Conservation (phyloP, 2,888 invertebrate species). For the Ceriagrion tenellum region DNA sequence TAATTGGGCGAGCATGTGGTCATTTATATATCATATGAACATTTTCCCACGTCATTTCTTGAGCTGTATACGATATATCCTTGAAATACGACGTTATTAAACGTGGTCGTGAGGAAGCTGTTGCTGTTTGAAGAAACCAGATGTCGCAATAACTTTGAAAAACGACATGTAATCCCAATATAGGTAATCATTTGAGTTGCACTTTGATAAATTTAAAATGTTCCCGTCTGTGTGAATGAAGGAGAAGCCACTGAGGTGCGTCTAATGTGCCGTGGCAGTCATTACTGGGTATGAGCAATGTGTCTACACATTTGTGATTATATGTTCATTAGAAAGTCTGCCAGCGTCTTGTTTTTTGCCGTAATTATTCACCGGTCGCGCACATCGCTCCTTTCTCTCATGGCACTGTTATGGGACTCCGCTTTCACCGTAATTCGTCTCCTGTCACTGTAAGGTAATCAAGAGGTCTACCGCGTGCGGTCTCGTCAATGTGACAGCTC, state of each 20-base stretch:
- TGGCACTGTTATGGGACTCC: not conserved
- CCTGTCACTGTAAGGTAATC: not conserved
- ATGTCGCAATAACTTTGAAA: not conserved
- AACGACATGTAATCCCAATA: not conserved
- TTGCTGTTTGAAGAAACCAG: no score
- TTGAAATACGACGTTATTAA: no score
- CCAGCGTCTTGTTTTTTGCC: not conserved
- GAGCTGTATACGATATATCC: no score
- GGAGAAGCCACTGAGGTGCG: not conserved
- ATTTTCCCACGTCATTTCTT: no score
- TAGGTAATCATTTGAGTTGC: not conserved
- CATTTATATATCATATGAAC: no score
- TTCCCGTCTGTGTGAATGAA: not conserved
- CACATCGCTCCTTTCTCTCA: not conserved
- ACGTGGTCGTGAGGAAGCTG: no score
- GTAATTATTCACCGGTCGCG: not conserved
- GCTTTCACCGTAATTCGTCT: slow-evolving; percentile 28
- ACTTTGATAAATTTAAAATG: not conserved
- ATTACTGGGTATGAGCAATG: not conserved
- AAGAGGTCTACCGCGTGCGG: not conserved
- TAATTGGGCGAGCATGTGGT: no score
- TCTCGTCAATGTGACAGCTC: not conserved
- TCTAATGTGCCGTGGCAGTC: not conserved
- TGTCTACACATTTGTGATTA: not conserved
- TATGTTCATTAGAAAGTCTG: not conserved